These are phyloP conservation scores for Trachelus stipa DNA, from an alignment of 2,888 invertebrate species.

Conservation along the genomic window DNA sequence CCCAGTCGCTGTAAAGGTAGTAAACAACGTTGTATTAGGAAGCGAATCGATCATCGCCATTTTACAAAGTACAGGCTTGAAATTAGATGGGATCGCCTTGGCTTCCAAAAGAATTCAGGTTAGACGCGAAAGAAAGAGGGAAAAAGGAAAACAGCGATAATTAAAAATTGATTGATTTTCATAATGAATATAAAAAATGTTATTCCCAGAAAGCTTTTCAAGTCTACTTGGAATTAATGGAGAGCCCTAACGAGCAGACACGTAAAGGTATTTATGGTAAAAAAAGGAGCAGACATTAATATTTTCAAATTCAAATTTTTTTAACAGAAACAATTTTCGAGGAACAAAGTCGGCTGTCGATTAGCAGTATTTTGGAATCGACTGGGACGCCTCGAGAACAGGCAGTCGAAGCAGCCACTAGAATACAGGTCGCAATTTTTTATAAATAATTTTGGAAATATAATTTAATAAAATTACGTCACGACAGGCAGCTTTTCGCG, in stretches of 20 bases:
- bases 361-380: slow-evolving; percentile 45
- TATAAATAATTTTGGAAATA: background rate
- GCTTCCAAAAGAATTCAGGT: slow-evolving; percentile 53
- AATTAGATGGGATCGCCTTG: slow-evolving; percentile 50
- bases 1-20: slow-evolving; percentile 54
- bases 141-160: background rate
- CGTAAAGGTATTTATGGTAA: slow-evolving; percentile 34
- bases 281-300: background rate
- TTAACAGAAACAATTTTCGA: slow-evolving; percentile 8
- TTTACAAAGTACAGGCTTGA: slow-evolving; percentile 49
- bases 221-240: slow-evolving; percentile 47
- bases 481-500: slow-evolving; percentile 51
- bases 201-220: slow-evolving; percentile 48
- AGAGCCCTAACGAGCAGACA: slow-evolving; percentile 32
- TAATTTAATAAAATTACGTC: background rate
- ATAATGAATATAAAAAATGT: background rate
- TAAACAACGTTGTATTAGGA: slow-evolving; percentile 50
- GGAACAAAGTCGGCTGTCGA: slow-evolving; percentile 39
- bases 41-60: slow-evolving; percentile 53
- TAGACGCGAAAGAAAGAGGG: background rate
- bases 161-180: slow-evolving; percentile 25
- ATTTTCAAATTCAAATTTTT: slow-evolving; percentile 13
- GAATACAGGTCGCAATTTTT: slow-evolving; percentile 48
- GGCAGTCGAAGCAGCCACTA: slow-evolving; percentile 47
- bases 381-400: slow-evolving; percentile 40